These are phyloP conservation scores for Cyphomyrus discorhynchus DNA, from an alignment of 2,113 vertebrate species.

Conservation along the genomic window DNA sequence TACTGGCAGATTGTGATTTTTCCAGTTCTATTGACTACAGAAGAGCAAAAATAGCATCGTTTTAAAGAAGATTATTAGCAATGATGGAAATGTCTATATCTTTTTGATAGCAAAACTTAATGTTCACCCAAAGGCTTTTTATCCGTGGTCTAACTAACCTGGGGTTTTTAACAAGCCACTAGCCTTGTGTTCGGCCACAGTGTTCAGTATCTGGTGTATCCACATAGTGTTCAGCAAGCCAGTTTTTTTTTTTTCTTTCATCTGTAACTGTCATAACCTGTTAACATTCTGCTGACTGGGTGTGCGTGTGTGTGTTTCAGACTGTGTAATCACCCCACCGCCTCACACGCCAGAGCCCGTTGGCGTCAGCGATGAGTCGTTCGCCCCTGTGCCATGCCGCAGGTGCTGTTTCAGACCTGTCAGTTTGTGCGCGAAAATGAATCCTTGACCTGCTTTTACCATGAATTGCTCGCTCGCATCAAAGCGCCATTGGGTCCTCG, in stretches of 20 bases:
- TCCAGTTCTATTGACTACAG: not conserved
- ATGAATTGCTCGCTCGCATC: not conserved
- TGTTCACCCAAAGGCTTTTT: not conserved
- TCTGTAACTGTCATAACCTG: not conserved
- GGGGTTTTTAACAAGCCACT: not conserved
- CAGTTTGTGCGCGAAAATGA: not conserved
- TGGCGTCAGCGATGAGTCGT: not conserved
- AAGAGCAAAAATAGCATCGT: not conserved
- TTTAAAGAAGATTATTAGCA: not conserved
- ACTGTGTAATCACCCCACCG: constrained; percentile 44
- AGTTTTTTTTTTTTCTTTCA: not conserved
- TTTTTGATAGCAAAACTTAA: not conserved
- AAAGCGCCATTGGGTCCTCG: not conserved
- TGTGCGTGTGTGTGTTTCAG: constrained; percentile 32
- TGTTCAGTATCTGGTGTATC: not conserved
- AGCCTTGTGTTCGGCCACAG: not conserved
- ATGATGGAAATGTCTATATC: not conserved
- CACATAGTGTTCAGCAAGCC: not conserved
- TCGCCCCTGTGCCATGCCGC: constrained; percentile 36
- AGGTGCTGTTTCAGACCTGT: constrained; percentile 40
- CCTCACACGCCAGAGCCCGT: constrained; percentile 1
- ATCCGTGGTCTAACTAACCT: not conserved
- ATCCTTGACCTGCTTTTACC: not conserved
- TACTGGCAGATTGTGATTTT: not conserved
- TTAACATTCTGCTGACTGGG: not conserved